Conservation (phyloP, 2,888 invertebrate genomes). For the Cordilura impudica region DNA sequence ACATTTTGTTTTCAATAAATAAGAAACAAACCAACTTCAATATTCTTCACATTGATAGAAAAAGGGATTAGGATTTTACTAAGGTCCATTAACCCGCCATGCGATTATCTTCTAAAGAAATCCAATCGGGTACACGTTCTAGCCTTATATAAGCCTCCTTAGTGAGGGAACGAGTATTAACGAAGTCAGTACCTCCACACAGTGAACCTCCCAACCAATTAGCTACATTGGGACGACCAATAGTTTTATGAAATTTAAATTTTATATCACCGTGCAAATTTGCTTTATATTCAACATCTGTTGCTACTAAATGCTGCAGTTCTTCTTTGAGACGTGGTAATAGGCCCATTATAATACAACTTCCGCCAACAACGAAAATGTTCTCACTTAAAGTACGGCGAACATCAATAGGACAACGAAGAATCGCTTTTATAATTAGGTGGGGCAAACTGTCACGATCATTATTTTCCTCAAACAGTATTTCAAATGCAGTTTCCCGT, state of each 20-base stretch:
- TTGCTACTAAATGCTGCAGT: constrained; percentile 82
- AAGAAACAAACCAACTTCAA: no score
- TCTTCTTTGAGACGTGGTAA: constrained; percentile 88
- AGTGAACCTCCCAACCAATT: constrained; percentile 93
- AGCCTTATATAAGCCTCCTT: constrained; percentile 86
- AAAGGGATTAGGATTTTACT: no score
- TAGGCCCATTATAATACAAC: constrained; percentile 90
- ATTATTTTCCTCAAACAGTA: constrained; percentile 90
- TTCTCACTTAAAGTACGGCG: constrained; percentile 88
- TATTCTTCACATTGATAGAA: no score
- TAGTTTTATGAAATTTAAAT: constrained; percentile 89
- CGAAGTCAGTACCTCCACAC: constrained; percentile 86
- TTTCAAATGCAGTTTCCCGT: constrained; percentile 90
- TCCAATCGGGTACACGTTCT: constrained; percentile 90
- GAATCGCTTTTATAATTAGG: constrained; percentile 89
- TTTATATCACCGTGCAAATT: constrained; percentile 79
- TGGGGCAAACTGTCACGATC: constrained; percentile 90
- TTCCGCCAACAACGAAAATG: constrained; percentile 92
- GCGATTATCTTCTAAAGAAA: constrained; percentile 76
- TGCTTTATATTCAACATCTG: constrained; percentile 81
- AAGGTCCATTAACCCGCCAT: constrained; percentile 64
- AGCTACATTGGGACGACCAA: constrained; percentile 88
- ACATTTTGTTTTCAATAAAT: no score
- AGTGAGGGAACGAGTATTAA: constrained; percentile 84
- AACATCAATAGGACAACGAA: constrained; percentile 90